phyloP scores from a whole-genome alignment of 2,888 invertebrate genomes.

The Tethea ocularis region DNA sequence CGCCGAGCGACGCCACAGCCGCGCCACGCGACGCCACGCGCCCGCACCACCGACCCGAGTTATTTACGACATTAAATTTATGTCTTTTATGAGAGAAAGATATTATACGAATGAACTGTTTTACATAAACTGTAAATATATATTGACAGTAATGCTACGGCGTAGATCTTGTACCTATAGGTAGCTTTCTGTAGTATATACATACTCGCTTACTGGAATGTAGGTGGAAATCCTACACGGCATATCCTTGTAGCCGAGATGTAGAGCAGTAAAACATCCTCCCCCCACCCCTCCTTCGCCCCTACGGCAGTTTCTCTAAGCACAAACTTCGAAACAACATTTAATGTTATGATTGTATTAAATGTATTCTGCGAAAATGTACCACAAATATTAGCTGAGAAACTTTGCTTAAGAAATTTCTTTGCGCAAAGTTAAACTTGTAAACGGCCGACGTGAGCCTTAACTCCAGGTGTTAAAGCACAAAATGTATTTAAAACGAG shows the following conservation, averaged over 20 bases:
- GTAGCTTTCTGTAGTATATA: not conserved
- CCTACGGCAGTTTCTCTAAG: constrained; percentile 6
- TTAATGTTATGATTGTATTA: constrained; percentile 70
- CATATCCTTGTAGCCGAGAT: not conserved
- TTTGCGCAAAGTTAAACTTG: constrained; percentile 17
- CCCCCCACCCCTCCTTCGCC: not conserved
- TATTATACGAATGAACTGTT: not conserved
- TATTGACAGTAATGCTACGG: not conserved
- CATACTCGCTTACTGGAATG: not conserved
- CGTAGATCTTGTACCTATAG: not conserved
- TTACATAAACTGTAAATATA: not conserved
- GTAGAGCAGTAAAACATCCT: not conserved
- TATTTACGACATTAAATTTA: constrained; percentile 3
- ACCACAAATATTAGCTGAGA: constrained; percentile 68
- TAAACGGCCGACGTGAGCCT: constrained; percentile 13
- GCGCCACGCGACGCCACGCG: not conserved
- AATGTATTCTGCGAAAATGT: constrained; percentile 65
- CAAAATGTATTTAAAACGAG: constrained; percentile 25
- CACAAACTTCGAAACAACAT: constrained; percentile 59
- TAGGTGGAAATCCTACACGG: too few relatives aligned
- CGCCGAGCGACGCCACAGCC: constrained; percentile 9
- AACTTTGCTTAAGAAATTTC: constrained; percentile 58
- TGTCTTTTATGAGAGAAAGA: not conserved
- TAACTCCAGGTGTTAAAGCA: constrained; percentile 36
- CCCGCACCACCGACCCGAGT: not conserved